A percentile compares a stretch with the other conserved stretches of the same genome.
These are phyloP conservation scores for Papilio machaon DNA, from an alignment of 1,140 invertebrate genomes.

Conservation along the genomic window DNA sequence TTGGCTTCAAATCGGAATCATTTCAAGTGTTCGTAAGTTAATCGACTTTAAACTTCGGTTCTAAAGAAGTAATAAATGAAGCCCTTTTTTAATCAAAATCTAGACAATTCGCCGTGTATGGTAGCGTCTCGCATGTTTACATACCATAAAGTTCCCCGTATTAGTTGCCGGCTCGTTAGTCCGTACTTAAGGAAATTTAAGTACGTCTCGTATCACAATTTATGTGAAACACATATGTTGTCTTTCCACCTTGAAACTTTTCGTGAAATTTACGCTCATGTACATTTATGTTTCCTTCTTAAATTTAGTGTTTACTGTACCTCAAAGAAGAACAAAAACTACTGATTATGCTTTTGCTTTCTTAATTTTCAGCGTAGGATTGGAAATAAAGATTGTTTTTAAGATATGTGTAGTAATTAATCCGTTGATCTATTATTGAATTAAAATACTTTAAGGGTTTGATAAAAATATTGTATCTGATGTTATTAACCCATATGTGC, in stretches of 20 bases:
- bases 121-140: slow-evolving; percentile 31
- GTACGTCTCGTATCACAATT: not conserved
- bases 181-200: slow-evolving; percentile 9
- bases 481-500: not conserved
- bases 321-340: not conserved
- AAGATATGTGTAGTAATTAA: no score
- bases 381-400: no score
- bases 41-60: not conserved
- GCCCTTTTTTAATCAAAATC: not conserved
- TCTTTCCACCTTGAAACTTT: slow-evolving; percentile 15
- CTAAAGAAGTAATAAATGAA: not conserved
- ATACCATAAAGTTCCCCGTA: slow-evolving; percentile 33
- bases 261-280: not conserved
- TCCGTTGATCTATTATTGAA: not conserved
- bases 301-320: slow-evolving; percentile 2
- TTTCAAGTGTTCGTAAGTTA: not conserved
- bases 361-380: not conserved
- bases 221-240: slow-evolving; percentile 24
- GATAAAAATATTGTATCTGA: not conserved
- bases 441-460: not conserved
- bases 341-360: not conserved
- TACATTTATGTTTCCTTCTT: slow-evolving; percentile 1
- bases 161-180: slow-evolving; percentile 25
- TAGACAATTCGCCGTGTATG: not conserved
- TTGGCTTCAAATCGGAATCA: not conserved